Conservation (phyloP, 2,888 invertebrate genomes). For the Eupithecia subumbrata region DNA sequence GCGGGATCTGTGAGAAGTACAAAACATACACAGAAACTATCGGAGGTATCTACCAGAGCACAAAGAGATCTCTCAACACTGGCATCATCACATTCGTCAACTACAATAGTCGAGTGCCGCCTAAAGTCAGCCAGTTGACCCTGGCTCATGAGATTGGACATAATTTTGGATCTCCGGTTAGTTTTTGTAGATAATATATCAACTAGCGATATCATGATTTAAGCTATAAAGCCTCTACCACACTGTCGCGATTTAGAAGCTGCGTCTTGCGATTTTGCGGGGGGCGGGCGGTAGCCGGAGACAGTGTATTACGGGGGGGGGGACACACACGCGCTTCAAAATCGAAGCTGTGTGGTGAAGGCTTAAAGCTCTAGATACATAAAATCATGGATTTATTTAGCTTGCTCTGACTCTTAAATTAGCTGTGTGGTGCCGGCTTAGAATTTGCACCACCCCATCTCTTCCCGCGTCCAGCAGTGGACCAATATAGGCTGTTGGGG, state of each 20-base stretch:
- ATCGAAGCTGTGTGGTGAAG: too few species aligned
- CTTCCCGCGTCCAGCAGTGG: too few species aligned
- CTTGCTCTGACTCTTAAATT: background rate
- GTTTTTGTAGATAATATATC: conserved; percentile 46
- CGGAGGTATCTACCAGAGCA: conserved; percentile 96
- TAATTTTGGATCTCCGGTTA: conserved; percentile 98
- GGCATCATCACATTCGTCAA: conserved; percentile 99
- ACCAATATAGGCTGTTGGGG: too few species aligned
- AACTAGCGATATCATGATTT: background rate
- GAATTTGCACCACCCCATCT: too few species aligned
- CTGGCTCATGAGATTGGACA: conserved; percentile 99
- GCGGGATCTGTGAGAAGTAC: conserved; percentile 99
- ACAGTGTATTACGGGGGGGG: too few species aligned
- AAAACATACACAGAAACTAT: conserved; percentile 98
- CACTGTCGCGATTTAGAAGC: too few species aligned
- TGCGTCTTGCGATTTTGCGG: too few species aligned
- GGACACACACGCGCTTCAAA: too few species aligned
- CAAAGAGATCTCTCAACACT: conserved; percentile 97
- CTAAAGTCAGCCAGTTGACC: conserved; percentile 98
- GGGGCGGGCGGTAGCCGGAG: too few species aligned
- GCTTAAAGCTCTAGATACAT: too few species aligned
- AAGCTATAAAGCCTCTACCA: too few species aligned
- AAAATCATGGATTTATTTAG: background rate
- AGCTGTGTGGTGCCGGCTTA: background rate
- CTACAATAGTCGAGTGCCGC: conserved; percentile 98